These are phyloP conservation scores for Drosophila paulistorum DNA, from an alignment of 1,140 invertebrate species.

Conservation along the genomic window DNA sequence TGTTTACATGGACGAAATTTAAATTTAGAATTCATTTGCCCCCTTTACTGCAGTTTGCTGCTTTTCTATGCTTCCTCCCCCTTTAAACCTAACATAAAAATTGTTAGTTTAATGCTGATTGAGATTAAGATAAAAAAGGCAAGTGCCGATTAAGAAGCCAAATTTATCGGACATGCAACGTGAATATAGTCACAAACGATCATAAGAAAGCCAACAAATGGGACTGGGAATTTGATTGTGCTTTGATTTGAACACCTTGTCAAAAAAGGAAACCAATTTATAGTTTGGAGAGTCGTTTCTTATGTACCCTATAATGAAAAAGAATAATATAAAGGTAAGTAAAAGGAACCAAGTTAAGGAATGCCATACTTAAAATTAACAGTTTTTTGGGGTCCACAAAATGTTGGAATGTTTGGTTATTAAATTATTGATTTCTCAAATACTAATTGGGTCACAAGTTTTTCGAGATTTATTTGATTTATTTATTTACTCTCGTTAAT, in stretches of 20 bases:
- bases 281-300: not conserved
- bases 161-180: constrained; percentile 48
- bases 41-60: constrained; percentile 25
- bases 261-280: constrained; percentile 40
- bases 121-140: constrained; percentile 62
- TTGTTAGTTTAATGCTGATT: constrained; percentile 68
- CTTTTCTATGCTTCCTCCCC: constrained; percentile 4
- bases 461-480: no score
- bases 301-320: not conserved
- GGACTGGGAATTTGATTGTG: constrained; percentile 54
- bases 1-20: constrained; percentile 67
- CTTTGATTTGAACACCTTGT: constrained; percentile 67
- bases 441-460: no score
- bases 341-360: no score
- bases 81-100: constrained; percentile 58
- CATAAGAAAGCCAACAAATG: constrained; percentile 65
- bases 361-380: no score
- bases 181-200: constrained; percentile 16
- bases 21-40: constrained; percentile 63
- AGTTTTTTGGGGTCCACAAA: no score
- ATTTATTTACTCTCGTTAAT: no score
- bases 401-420: no score
- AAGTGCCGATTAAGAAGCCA: constrained; percentile 62
- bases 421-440: no score
- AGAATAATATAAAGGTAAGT: no score